Conservation (phyloP, 2,113 vertebrate species). For the Microcebus tavaratra region DNA sequence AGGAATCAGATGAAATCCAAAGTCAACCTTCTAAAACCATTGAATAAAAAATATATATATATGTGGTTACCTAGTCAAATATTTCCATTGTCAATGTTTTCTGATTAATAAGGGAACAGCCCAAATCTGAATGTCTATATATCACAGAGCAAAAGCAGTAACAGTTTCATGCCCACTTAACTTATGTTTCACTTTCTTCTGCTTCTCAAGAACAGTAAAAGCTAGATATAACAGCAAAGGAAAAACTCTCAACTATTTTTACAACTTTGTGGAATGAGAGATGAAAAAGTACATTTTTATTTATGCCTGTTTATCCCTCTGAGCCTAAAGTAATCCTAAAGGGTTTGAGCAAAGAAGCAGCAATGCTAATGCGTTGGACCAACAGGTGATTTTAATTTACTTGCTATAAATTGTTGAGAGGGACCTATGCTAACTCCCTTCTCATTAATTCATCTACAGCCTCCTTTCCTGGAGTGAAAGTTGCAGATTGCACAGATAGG, state of each 20-base stretch:
- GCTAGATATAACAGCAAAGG: neutral
- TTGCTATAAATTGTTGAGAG: slow-evolving; percentile 50
- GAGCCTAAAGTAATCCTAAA: slow-evolving; percentile 49
- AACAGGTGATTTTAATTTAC: slow-evolving; percentile 67
- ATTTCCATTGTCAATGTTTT: neutral
- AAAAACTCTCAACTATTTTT: slow-evolving; percentile 36
- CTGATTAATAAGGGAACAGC: neutral
- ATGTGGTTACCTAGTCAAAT: neutral
- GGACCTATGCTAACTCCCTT: neutral
- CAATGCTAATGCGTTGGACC: neutral
- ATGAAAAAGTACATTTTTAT: slow-evolving; percentile 38
- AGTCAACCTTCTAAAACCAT: neutral
- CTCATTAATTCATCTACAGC: slow-evolving; percentile 45
- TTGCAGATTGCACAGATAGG: neutral
- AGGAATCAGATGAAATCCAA: neutral
- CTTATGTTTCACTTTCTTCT: neutral
- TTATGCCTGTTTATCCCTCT: slow-evolving; percentile 53
- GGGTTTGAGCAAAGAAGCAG: slow-evolving; percentile 29
- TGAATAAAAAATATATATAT: neutral
- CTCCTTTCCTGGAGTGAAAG: slow-evolving; percentile 2
- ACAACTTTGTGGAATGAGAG: slow-evolving; percentile 19
- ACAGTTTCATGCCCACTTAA: neutral
- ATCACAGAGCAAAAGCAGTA: neutral
- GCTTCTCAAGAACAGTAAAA: slow-evolving; percentile 25
- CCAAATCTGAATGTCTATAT: neutral